Evolutionary conservation across 2,797 vertebrate genomes (phyloP), one percentile per base, ranked within the genome.

Genomic region (Etheostoma perlongum): DNA sequence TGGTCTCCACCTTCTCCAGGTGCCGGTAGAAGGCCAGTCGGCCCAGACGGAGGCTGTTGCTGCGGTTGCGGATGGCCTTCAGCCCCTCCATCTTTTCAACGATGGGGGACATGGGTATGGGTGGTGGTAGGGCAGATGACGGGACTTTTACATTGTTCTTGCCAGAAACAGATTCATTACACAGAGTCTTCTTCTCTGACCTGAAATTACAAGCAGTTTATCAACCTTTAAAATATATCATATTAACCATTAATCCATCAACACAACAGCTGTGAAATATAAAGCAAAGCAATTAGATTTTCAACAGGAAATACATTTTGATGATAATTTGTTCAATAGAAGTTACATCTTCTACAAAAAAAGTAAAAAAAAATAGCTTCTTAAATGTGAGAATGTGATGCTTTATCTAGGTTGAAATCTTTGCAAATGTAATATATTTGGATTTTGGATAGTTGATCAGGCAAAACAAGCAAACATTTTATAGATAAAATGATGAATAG

Each of bases 1-100:
- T 94, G 36, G 91, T 96, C 90, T 96, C 95, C 83, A 96, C 95
- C 87, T 96, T 95, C 84, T 96, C 96, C 91, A 96, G 77, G 80
- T 95, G 95, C n/a, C 92, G 93, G 84, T 96, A 96, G 91, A 97
- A 95, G 10, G 93, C 88, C 84, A 95, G 82, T 12, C 93, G 92
- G 69, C 95, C 95, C 78, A 95, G 90, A 11, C 87, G 91, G 8
- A 89, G 92, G 82, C 93, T 91, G 84, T 89, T 93, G 87, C 91
- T 94, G 42, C 74, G 94, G 14, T 94, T 92, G 54, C 92, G 93
- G 53, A 96, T 95, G 57, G 93, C 94, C 79, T 96, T 96, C 78
- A 96, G 83, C 42, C 94, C 94, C 71, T 96, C 95, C 91, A 96
- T 94, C 87, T 94, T 95, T 64, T 94, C 93, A 1, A 94, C 83